Conservation (phyloP, 2,113 vertebrate genomes). For the Hoplias malabaricus region DNA sequence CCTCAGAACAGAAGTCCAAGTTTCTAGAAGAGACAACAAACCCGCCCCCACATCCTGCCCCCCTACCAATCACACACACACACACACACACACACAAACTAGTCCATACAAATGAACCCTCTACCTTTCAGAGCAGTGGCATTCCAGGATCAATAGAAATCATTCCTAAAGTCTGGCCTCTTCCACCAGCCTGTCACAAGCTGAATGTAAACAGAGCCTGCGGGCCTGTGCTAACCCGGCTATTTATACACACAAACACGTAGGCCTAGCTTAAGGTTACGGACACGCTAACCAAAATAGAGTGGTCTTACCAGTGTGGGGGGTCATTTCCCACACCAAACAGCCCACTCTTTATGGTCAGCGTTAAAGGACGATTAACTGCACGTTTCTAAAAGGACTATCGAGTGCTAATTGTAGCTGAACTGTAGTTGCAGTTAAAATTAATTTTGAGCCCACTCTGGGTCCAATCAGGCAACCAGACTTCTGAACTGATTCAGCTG, state of each 20-base stretch:
- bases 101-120: background rate
- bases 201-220: conserved; percentile 67
- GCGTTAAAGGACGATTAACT: background rate
- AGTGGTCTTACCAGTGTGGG: conserved; percentile 49
- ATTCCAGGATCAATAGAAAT: conserved; percentile 25
- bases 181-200: conserved; percentile 51
- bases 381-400: too few relatives aligned
- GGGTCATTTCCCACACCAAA: conserved; percentile 38
- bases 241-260: conserved; percentile 74
- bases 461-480: too few relatives aligned
- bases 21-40: background rate
- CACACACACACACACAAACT: background rate
- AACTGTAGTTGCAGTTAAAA: too few relatives aligned
- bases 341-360: background rate
- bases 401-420: too few relatives aligned
- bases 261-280: conserved; percentile 66
- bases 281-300: conserved; percentile 65
- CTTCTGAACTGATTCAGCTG: too few relatives aligned
- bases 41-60: background rate
- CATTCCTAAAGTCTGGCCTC: conserved; percentile 49
- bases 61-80: background rate
- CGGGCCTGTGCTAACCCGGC: conserved; percentile 49
- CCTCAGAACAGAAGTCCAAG: background rate
- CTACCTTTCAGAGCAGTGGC: background rate
- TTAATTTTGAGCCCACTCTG: too few relatives aligned